A percentile compares a stretch with the other conserved stretches of the same genome.
Evolutionary conservation across 2,113 vertebrate species (phyloP).

Genomic region (Cairina moschata): DNA sequence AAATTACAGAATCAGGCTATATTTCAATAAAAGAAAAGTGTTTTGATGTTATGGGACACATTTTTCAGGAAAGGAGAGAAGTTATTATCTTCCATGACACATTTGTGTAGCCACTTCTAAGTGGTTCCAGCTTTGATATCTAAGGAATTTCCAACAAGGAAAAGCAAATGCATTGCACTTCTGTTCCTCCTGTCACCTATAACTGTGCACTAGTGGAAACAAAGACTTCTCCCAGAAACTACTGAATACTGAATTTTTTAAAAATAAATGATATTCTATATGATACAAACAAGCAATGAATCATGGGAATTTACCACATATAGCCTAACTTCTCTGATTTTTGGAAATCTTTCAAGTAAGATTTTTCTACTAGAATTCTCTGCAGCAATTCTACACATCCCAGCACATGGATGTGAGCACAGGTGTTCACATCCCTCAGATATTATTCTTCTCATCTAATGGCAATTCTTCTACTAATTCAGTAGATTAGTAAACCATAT

Average conservation of each 20-base stretch:
- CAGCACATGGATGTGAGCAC: too few relatives aligned
- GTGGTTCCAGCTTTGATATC: constrained; percentile 63
- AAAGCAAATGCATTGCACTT: constrained; percentile 18
- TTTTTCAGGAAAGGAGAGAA: constrained; percentile 61
- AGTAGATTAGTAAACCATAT: not conserved
- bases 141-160: constrained; percentile 26
- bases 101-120: constrained; percentile 57
- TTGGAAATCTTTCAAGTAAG: not conserved
- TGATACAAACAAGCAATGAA: not conserved
- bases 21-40: constrained; percentile 30
- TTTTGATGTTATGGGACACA: constrained; percentile 47
- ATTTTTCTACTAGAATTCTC: not conserved
- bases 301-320: not conserved
- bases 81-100: constrained; percentile 57
- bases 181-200: constrained; percentile 21
- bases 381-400: not conserved
- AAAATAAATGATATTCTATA: not conserved
- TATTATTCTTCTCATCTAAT: not conserved
- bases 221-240: not conserved
- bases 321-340: not conserved
- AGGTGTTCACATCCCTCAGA: not conserved
- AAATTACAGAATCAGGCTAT: constrained; percentile 44
- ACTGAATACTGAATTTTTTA: not conserved
- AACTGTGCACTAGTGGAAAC: not conserved
- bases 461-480: not conserved